phyloP scores from a whole-genome alignment of 2,888 invertebrate species.

The Rhaphigaster nebulosa region DNA sequence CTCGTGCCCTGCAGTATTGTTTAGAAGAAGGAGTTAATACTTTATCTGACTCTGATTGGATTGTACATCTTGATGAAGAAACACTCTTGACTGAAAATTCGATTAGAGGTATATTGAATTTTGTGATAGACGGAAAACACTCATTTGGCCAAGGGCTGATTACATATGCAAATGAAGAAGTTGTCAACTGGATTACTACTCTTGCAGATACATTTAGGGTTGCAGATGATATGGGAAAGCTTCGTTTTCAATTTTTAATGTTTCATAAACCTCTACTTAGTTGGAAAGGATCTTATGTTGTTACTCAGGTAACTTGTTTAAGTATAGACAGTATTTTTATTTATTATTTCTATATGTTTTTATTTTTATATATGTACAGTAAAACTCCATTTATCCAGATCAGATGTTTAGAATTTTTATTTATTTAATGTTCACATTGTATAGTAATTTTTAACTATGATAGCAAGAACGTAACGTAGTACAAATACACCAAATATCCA shows the following conservation, averaged over 20 bases:
- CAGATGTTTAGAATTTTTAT: too few species aligned
- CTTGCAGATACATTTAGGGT: conserved; percentile 96
- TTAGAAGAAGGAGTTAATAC: conserved; percentile 90
- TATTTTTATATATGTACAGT: too few species aligned
- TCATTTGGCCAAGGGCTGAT: conserved; percentile 96
- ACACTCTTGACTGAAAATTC: conserved; percentile 94
- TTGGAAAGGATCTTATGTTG: conserved; percentile 98
- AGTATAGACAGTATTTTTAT: conserved; percentile 50
- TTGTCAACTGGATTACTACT: conserved; percentile 97
- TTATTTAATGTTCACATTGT: too few species aligned
- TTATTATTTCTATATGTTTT: too few species aligned
- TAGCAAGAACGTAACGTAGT: too few species aligned
- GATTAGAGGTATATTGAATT: conserved; percentile 91
- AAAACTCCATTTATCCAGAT: too few species aligned
- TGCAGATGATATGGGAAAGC: conserved; percentile 97
- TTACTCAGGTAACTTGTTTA: conserved; percentile 84
- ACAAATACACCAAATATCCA: too few species aligned
- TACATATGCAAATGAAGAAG: conserved; percentile 95
- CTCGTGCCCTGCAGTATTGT: conserved; percentile 95
- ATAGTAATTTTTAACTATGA: too few species aligned
- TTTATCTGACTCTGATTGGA: conserved; percentile 91
- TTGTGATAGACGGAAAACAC: conserved; percentile 93
- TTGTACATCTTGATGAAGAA: conserved; percentile 98
- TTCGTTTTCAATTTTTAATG: conserved; percentile 90
- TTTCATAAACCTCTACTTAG: conserved; percentile 96